Evolutionary conservation across 2,113 vertebrate species (phyloP).

Genomic region (Mustela lutreola): DNA sequence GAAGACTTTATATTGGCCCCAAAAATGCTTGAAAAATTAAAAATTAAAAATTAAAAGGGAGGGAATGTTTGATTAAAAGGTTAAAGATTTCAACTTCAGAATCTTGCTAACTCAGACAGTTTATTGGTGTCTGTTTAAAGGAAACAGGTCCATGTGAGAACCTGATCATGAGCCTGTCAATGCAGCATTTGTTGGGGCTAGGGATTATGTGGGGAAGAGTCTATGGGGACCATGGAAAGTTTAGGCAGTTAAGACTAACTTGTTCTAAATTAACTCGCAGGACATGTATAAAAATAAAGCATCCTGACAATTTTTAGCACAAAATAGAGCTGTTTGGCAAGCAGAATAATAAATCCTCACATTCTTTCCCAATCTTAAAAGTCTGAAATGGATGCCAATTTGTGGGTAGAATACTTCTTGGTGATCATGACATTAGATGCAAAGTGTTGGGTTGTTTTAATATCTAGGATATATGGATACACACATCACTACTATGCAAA

Average conservation of each 20-base stretch:
- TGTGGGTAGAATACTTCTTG: neutral
- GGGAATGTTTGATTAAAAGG: neutral
- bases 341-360: neutral
- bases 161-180: neutral
- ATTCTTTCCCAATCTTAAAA: neutral
- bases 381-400: neutral
- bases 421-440: neutral
- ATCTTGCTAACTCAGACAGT: neutral
- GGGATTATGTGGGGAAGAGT: neutral
- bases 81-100: neutral
- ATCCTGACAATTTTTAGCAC: neutral
- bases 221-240: neutral
- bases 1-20: neutral
- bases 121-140: neutral
- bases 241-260: neutral
- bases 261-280: neutral
- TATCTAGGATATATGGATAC: neutral
- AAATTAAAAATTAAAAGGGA: neutral
- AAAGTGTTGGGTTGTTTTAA: neutral
- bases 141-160: neutral
- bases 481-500: neutral
- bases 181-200: accelerated
- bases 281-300: neutral
- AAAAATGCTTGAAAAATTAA: constrained; percentile 5
- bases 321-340: neutral